phyloP scores from a whole-genome alignment of 2,113 vertebrate genomes.

The Entelurus aequoreus region DNA sequence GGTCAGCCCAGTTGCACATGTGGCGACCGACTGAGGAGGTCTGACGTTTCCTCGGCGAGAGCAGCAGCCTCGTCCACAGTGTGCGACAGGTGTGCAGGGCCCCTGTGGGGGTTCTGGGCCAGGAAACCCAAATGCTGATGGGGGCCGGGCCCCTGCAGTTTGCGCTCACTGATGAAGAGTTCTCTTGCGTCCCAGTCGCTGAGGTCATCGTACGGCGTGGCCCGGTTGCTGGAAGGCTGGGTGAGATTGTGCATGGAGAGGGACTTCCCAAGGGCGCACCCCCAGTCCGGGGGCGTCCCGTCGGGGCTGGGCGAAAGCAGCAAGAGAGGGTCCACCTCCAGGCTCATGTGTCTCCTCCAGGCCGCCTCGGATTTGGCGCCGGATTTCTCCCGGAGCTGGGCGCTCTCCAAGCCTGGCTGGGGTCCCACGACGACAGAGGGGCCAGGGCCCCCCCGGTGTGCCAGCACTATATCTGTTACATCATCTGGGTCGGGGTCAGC shows the following conservation, averaged over 20 bases:
- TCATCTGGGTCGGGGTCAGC: constrained; percentile 73
- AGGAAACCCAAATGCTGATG: constrained; percentile 75
- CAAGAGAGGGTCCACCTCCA: constrained; percentile 81
- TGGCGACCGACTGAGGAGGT: constrained; percentile 79
- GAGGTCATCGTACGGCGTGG: constrained; percentile 70
- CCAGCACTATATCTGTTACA: constrained; percentile 18
- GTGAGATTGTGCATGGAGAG: constrained; percentile 89
- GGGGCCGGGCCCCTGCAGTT: constrained; percentile 66
- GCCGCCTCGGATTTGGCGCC: constrained; percentile 75
- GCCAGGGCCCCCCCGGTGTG: constrained; percentile 73
- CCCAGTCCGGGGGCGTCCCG: constrained; percentile 48
- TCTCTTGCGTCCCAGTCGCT: constrained; percentile 82
- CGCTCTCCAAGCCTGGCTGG: constrained; percentile 21
- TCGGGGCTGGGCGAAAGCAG: constrained; percentile 76
- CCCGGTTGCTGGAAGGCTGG: constrained; percentile 71
- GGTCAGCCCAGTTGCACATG: constrained; percentile 84
- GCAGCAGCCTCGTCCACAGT: constrained; percentile 77
- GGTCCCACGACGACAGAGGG: constrained; percentile 57
- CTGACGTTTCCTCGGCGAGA: constrained; percentile 72
- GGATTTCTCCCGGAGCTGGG: constrained; percentile 71
- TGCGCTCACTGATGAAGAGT: constrained; percentile 87
- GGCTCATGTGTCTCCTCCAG: constrained; percentile 87
- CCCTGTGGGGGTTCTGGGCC: constrained; percentile 66
- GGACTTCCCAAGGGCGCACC: constrained; percentile 81
- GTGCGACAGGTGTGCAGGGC: constrained; percentile 78